Percentiles rank a stretch among this genome's conserved stretches.
phyloP scores from a whole-genome alignment of 2,113 vertebrate species.

The Petaurus breviceps region DNA sequence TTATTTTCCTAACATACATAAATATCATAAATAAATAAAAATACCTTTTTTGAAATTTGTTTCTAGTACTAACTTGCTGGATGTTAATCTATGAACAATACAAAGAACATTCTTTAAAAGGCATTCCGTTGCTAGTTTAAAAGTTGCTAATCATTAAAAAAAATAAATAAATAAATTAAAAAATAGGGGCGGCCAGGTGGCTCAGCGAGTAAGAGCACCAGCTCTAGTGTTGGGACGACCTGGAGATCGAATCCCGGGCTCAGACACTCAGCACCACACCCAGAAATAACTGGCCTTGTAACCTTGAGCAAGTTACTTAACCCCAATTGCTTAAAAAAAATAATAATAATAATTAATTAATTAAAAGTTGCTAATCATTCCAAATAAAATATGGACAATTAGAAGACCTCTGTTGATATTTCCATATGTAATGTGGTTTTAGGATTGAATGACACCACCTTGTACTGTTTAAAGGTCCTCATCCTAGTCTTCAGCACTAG shows the following conservation, averaged over 20 bases:
- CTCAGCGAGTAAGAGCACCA: too few species aligned
- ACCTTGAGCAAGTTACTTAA: too few species aligned
- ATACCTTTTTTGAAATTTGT: background rate
- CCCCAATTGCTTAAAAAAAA: too few species aligned
- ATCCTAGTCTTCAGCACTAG: background rate
- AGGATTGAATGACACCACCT: background rate
- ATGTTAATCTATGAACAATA: background rate
- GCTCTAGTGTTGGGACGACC: too few species aligned
- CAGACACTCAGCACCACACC: too few species aligned
- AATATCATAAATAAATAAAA: too few species aligned
- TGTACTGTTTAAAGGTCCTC: background rate
- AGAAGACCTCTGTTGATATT: background rate
- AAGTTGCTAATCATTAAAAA: background rate
- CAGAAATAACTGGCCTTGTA: too few species aligned
- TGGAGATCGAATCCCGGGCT: too few species aligned
- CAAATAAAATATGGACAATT: background rate
- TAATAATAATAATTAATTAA: too few species aligned
- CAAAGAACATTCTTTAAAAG: background rate
- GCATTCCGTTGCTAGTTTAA: background rate
- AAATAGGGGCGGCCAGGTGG: too few species aligned
- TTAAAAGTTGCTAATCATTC: background rate
- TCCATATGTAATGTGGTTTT: background rate
- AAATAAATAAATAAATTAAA: too few species aligned
- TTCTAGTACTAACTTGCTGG: background rate
- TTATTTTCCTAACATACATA: background rate